Conservation (phyloP, 2,113 vertebrate genomes). For the Amblyornis subalaris region DNA sequence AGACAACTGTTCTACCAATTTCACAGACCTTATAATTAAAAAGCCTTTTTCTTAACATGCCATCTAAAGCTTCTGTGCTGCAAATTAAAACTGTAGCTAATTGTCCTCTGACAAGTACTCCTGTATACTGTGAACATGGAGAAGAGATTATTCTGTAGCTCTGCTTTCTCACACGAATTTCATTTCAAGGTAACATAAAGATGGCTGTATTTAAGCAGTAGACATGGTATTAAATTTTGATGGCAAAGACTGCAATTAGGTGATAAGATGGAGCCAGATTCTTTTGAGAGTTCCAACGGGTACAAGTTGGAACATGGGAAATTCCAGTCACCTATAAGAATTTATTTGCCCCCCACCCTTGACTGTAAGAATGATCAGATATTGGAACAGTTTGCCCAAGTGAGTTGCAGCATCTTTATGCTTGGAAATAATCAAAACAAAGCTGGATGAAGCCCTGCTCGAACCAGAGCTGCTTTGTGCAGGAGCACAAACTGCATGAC, state of each 20-base stretch:
- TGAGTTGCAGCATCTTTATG: background rate
- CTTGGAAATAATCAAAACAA: background rate
- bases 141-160: background rate
- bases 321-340: background rate
- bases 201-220: background rate
- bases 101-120: background rate
- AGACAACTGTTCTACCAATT: slow-evolving; percentile 12
- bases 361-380: background rate
- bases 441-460: background rate
- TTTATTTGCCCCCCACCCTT: background rate
- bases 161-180: slow-evolving; percentile 19
- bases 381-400: background rate
- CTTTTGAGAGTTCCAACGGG: background rate
- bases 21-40: slow-evolving; percentile 18
- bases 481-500: background rate
- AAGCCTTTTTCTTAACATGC: background rate
- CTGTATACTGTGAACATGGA: background rate
- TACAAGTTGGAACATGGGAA: background rate
- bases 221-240: background rate
- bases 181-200: background rate
- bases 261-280: slow-evolving; percentile 24
- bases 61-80: background rate
- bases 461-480: background rate
- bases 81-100: slow-evolving; percentile 4
- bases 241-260: background rate